Evolutionary conservation across 2,797 vertebrate genomes (phyloP).

Genomic region (Poliocrania exsul): DNA sequence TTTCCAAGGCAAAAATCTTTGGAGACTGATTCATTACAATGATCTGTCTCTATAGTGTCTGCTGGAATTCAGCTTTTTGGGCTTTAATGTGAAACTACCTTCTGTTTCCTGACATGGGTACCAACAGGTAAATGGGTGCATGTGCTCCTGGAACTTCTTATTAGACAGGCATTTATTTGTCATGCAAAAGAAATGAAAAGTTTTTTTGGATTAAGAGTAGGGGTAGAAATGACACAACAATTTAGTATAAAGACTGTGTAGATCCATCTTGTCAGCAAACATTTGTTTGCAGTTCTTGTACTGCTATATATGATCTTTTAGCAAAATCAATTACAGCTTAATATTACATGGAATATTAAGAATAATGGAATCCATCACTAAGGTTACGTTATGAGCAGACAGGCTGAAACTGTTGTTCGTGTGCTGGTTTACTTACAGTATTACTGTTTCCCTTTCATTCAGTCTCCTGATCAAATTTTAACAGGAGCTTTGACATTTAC

Average conservation of each 20-base stretch:
- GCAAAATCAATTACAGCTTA: neutral
- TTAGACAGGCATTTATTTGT: neutral
- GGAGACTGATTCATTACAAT: neutral
- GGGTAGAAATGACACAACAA: neutral
- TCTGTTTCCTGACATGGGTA: neutral
- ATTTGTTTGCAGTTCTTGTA: neutral
- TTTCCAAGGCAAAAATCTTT: neutral
- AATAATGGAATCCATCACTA: neutral
- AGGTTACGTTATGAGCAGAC: neutral
- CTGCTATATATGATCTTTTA: neutral
- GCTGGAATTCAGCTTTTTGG: neutral
- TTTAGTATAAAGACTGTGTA: neutral
- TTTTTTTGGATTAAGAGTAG: neutral
- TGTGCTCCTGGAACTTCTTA: rapidly evolving
- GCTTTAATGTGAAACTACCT: neutral
- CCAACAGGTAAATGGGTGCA: rapidly evolving
- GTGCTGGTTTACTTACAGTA: neutral
- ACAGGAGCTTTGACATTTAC: constrained; percentile 52
- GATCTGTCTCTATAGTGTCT: neutral
- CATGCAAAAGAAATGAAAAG: neutral
- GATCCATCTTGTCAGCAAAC: neutral
- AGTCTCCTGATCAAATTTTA: constrained; percentile 34
- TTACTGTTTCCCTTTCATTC: neutral
- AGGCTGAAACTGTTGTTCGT: neutral
- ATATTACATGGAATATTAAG: neutral